Evolutionary conservation across 30 jellyfish, hydroid and myxozoan genomes (phyloP), one percentile per base, ranked within the genome.

Genomic region (Mastigias papua): DNA sequence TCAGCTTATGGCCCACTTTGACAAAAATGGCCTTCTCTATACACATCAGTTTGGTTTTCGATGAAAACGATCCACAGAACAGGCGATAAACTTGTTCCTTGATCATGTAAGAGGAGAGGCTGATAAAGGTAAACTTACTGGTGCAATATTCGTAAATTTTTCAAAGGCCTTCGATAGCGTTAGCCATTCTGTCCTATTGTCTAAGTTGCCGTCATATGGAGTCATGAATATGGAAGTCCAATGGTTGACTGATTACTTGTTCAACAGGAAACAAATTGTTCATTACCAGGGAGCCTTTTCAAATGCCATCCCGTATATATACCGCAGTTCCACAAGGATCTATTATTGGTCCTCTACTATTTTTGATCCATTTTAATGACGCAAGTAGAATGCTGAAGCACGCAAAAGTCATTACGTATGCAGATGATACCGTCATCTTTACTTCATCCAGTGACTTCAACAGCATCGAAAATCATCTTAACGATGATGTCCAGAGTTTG

Each of bases 61-160:
- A 84, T 20, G 27, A 46, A 35, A 63, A 60, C 65, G 65, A 37
- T 76, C 95, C 48, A 80, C 91, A 9, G 75, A 80, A 48, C 69
- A 19, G 42, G 78, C 89, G 19, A 58, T 32, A 20, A 49, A 79
- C 46, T 49, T 60, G 54, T 57, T 86, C 64, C 61, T 86, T 21
- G 86, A 86, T 46, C 17, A 86, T 76, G 30, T 86, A 1, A 54
- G 93, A 62, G 69, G 73, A 42, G 93, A 75, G 46, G 89, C 82
- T 46, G 95, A 86, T 75, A 73, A 51, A 60, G 95, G 85, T 48
- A 78, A 61, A 30, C 92, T 87, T 49, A 66, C 78, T 48, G 93
- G 96, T 67, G 92, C 93, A 46, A 51, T 78, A 49, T 89, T 79
- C 90, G 57, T 78, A 57, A 89, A 88, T 86, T 25, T 88, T 76